A percentile compares a stretch with the other conserved stretches of the same genome.
These are phyloP conservation scores for Dromaius novaehollandiae DNA, from an alignment of 2,113 vertebrate species.

Conservation along the genomic window DNA sequence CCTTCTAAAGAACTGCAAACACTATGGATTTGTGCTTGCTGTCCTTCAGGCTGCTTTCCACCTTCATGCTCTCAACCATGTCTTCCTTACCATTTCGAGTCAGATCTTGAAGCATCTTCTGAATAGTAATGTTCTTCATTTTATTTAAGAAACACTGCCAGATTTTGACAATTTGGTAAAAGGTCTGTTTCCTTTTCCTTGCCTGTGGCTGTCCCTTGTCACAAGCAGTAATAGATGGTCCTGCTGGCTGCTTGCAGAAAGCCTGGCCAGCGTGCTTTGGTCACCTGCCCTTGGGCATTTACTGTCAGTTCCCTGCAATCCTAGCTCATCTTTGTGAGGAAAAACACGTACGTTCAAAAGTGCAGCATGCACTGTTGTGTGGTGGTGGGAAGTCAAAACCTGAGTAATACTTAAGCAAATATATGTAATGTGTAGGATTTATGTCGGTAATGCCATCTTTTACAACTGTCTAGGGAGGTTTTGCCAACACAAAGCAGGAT, in stretches of 20 bases:
- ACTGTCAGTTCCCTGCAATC: background rate
- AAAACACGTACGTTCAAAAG: background rate
- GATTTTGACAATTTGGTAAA: background rate
- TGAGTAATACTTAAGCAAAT: background rate
- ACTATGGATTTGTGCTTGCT: background rate
- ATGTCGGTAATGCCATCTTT: background rate
- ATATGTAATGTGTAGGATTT: background rate
- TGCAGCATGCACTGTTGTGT: fast-evolving
- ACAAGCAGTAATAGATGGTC: background rate
- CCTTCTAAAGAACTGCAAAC: background rate
- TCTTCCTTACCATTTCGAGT: background rate
- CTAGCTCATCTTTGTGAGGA: background rate
- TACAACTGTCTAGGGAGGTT: background rate
- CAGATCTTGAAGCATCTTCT: background rate
- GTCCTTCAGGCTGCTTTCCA: background rate
- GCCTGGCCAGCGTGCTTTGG: background rate
- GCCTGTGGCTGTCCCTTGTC: background rate
- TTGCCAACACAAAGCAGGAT: background rate
- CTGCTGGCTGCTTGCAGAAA: background rate
- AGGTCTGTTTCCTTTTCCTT: background rate
- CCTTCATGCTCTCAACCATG: background rate
- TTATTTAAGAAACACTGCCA: background rate
- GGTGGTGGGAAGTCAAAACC: background rate
- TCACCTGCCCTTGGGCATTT: background rate
- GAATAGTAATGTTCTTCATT: background rate